Evolutionary conservation across 2,888 invertebrate genomes (phyloP).

Genomic region (Andrena bicolor): DNA sequence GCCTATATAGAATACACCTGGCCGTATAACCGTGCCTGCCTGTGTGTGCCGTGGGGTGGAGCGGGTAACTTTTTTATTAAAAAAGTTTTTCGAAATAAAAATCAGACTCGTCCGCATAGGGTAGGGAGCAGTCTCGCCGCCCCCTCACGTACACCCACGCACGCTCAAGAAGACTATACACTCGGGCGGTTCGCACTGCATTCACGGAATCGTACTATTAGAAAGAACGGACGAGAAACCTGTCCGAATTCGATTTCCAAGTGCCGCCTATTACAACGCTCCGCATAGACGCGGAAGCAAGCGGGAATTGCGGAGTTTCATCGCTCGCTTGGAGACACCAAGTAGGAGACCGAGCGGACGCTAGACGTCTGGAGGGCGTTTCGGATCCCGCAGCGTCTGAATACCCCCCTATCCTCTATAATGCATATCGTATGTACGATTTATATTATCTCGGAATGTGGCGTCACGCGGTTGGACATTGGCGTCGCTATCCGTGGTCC

Average conservation of each 20-base stretch:
- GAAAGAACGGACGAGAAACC: conserved; percentile 11
- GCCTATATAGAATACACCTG: conserved; percentile 71
- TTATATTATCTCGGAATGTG: conserved; percentile 38
- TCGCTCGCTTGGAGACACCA: conserved; percentile 1
- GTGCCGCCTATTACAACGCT: background rate
- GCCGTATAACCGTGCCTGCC: conserved; percentile 60
- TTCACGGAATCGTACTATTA: conserved; percentile 23
- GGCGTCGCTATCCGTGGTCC: conserved; percentile 15
- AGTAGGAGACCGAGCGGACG: conserved; percentile 11
- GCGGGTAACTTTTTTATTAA: conserved; percentile 84
- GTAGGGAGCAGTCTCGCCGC: conserved; percentile 45
- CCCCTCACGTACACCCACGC: conserved; percentile 41
- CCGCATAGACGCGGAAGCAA: background rate
- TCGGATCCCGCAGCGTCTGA: conserved; percentile 6
- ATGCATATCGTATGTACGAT: conserved; percentile 32
- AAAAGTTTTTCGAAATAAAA: conserved; percentile 84
- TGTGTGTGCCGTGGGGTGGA: conserved; percentile 41
- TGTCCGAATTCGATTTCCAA: conserved; percentile 5
- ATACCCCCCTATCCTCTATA: conserved; percentile 15
- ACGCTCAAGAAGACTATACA: conserved; percentile 29
- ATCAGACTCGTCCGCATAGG: conserved; percentile 69
- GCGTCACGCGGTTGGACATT: conserved; percentile 12
- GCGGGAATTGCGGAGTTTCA: background rate
- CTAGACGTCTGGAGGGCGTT: conserved; percentile 18
- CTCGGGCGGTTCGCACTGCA: conserved; percentile 7